Evolutionary conservation across 2,113 vertebrate genomes (phyloP).

Genomic region (Prinia subflava): DNA sequence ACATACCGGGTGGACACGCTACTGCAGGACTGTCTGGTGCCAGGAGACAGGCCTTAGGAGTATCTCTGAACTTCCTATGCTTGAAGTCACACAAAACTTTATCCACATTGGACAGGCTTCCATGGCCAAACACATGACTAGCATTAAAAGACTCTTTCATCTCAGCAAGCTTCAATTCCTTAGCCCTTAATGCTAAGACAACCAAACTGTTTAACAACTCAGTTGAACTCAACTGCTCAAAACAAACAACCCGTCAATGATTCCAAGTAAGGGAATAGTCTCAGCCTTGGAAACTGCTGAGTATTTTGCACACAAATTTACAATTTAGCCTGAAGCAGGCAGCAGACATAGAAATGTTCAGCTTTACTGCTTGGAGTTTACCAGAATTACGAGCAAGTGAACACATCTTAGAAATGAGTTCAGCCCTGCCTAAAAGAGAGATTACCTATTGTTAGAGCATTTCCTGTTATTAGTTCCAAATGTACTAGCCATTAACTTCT

Average conservation of each 20-base stretch:
- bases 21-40: background rate
- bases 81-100: background rate
- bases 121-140: background rate
- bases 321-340: background rate
- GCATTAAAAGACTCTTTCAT: background rate
- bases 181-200: background rate
- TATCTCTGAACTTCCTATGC: background rate
- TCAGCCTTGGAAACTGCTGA: background rate
- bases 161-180: background rate
- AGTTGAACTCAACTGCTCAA: background rate
- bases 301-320: background rate
- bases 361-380: background rate
- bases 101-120: background rate
- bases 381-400: background rate
- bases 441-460: background rate
- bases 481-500: constrained; percentile 1
- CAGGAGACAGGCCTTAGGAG: background rate
- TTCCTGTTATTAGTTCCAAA: constrained; percentile 30
- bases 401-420: background rate
- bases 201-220: background rate
- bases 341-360: background rate
- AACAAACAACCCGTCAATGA: background rate
- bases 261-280: background rate
- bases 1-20: background rate
- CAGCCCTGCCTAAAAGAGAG: background rate